Evolutionary conservation across 2,113 vertebrate genomes (phyloP), one percentile per base, ranked within the genome.

Genomic region (Lophochroa leadbeateri): DNA sequence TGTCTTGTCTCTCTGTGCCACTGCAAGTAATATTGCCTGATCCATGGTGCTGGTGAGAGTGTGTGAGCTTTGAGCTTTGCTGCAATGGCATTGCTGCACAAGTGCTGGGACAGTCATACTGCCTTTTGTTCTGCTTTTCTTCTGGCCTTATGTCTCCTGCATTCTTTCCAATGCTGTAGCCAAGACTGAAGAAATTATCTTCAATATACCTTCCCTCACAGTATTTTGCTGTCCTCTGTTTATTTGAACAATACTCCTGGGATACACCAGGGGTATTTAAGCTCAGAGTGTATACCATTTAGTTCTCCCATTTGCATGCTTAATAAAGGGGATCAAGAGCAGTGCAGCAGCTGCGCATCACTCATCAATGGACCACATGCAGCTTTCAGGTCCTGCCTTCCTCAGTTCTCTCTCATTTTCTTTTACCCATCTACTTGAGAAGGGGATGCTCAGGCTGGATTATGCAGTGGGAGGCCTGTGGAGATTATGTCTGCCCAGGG

Each of bases 291-390:
- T 39, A n/a, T 71, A 10, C 28, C 29, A 43, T 12, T 18, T 46
- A 25, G 4, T 44, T 75, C 7, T 67, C 27, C 27, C 27, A 29
- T 57, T n/a, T 15, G 15, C 2, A 9, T 33, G 24, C 9, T n/a
- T 39, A 63, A 28, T 27, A 70, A 47, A 52, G 50, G 37, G 31
- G 24, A 64, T 24, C 28, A 27, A 72, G 44, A 11, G 15, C 74
- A 60, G 14, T 10, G 8, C 53, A 53, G 63, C 52, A 72, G 31
- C 58, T 64, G 39, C 47, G 10, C 24, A 19, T 33, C 41, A 10
- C 18, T 70, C 0, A 0, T 44, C 58, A 37, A 0, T 15, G 33
- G 35, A n/a, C 49, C 35, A 43, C 64, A 60, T 1, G 6, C 11
- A 41, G 13, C 11, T 86, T 71, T 67, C 23, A 44, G 37, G 46